Percentiles rank a stretch among this genome's conserved stretches.
Conservation (phyloP, 2,888 invertebrate genomes). For the Cheilosia impressa region DNA sequence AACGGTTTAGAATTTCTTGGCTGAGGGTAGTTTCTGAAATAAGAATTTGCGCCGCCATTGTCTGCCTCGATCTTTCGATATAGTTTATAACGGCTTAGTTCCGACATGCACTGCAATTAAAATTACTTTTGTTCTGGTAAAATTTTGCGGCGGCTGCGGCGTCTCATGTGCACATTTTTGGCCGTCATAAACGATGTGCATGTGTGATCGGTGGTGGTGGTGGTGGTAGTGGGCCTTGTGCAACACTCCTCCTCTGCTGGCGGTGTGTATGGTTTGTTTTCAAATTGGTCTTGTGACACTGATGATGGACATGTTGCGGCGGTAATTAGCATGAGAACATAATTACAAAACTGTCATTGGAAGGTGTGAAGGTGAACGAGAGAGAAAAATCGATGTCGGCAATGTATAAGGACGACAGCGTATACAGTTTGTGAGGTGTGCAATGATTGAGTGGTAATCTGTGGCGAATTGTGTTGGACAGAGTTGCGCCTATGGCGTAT, state of each 20-base stretch:
- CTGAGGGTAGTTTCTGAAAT: slow-evolving; percentile 27
- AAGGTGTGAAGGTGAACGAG: slow-evolving; percentile 54
- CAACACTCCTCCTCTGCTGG: slow-evolving; percentile 27
- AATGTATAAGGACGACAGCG: not conserved
- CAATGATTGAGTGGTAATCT: slow-evolving; percentile 3
- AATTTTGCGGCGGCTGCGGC: not conserved
- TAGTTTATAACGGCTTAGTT: slow-evolving; percentile 23
- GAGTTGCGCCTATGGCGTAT: not conserved
- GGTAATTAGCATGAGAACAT: slow-evolving; percentile 72
- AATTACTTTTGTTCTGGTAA: slow-evolving; percentile 59
- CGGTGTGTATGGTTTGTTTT: slow-evolving; percentile 38
- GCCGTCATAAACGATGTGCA: slow-evolving; percentile 49
- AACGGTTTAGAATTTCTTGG: slow-evolving; percentile 61
- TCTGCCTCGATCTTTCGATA: slow-evolving; percentile 25
- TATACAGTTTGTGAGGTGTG: not conserved
- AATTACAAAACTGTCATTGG: slow-evolving; percentile 69
- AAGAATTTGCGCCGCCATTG: slow-evolving; percentile 19
- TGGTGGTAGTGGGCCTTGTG: slow-evolving; percentile 33
- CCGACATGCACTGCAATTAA: slow-evolving; percentile 64
- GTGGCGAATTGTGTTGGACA: not conserved
- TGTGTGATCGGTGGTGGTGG: slow-evolving; percentile 22
- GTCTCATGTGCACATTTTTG: slow-evolving; percentile 49
- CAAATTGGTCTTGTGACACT: slow-evolving; percentile 67
- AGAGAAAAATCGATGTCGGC: slow-evolving; percentile 16
- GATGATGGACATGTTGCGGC: slow-evolving; percentile 64